Base-by-base conservation (phyloP, 1,140 invertebrate species). In the Drosophila dunni region DNA sequence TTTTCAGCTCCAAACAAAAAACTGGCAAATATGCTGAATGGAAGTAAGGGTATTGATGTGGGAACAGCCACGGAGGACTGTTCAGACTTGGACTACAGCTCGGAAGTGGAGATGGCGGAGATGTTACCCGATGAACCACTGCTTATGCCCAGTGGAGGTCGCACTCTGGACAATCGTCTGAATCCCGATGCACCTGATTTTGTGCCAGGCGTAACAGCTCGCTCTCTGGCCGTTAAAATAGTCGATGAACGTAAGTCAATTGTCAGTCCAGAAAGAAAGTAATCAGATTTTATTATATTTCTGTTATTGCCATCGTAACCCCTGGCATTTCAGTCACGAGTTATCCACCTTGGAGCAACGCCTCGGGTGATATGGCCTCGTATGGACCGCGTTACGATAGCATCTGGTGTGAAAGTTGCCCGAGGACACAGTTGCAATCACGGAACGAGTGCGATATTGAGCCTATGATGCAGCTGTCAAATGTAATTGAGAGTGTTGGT, bases 171-270 rank as follows among this genome's bases (percentile, higher is more conserved):
- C 44, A 71, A 20, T 7, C 82, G 84, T 15, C 62, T 88, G 2
- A 88, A 88, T 57, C 84, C 84, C 0, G 46, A 89, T 48, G 84
- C 84, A 2, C 66, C 84, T 1, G 80, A 65, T 6, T 88, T 88
- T 68, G 74, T 88, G 33, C 84, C 84, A 2, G 34, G 78, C 5
- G 17, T 68, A 11, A 42, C 54, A 20, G 44, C 45, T 8, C 15
- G 61, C 10, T n/a, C 63, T 3, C 15, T 82, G 40, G 79, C 83
- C 50, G 9, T 46, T 50, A 86, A 82, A 42, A 61, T 86, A 0
- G 24, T 62, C 3, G 53, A 79, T 9, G 76, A 88, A 3, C 57
- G 84, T 88, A 61, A 75, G 85, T 85, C n/a, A 33, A n/a, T 3
- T 44, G 34, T 4, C 8, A 20, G 8, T 7, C 2, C 33, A n/a